A percentile compares a stretch with the other conserved stretches of the same genome.
Evolutionary conservation across 1,140 invertebrate species (phyloP).

Genomic region (Trichonephila clavipes): DNA sequence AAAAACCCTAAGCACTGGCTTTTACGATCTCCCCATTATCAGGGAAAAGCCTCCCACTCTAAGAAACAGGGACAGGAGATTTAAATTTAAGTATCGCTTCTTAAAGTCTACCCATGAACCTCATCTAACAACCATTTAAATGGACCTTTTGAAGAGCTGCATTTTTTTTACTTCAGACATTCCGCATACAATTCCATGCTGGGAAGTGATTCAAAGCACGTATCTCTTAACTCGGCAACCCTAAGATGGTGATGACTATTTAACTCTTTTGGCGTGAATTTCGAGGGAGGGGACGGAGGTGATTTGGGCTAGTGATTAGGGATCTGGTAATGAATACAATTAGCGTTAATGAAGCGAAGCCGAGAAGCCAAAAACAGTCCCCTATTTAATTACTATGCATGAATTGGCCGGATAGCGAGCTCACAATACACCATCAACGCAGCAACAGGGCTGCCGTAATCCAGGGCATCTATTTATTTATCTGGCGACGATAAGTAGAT

Average conservation of each 20-base stretch:
- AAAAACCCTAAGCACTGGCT: background rate
- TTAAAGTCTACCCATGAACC: background rate
- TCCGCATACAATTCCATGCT: background rate
- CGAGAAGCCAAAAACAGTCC: slow-evolving; percentile 72
- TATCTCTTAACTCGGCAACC: slow-evolving; percentile 40
- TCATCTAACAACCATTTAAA: slow-evolving; percentile 47
- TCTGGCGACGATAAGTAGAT: slow-evolving; percentile 37
- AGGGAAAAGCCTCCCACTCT: background rate
- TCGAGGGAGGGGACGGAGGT: background rate
- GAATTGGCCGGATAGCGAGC: slow-evolving; percentile 54
- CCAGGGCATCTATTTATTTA: slow-evolving; percentile 9
- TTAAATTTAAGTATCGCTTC: slow-evolving; percentile 41
- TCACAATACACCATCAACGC: slow-evolving; percentile 61
- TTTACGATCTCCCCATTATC: background rate
- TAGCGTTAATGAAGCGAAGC: slow-evolving; percentile 73
- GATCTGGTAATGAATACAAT: slow-evolving; percentile 74
- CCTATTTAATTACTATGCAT: slow-evolving; percentile 76
- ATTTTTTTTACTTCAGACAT: background rate
- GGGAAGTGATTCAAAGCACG: slow-evolving; percentile 16
- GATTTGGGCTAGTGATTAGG: slow-evolving; percentile 63
- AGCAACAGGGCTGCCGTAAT: slow-evolving; percentile 62
- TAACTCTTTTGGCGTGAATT: slow-evolving; percentile 70
- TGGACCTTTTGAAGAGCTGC: background rate
- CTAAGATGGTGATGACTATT: slow-evolving; percentile 70
- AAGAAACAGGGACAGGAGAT: background rate